Evolutionary conservation across 2,888 invertebrate species (phyloP).

Genomic region (Amaurobius ferox): DNA sequence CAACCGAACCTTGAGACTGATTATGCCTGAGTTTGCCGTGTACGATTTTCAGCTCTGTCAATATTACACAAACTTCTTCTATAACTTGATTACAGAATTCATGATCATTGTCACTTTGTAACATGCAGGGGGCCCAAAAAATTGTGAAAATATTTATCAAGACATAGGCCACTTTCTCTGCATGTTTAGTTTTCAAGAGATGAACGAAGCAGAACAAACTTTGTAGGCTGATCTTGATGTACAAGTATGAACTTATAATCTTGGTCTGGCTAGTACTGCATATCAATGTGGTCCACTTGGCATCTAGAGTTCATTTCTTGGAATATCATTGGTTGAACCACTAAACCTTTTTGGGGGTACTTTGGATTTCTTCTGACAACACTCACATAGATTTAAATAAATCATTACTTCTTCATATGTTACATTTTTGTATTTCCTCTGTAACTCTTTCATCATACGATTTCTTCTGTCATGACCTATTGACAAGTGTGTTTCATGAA

Average conservation of each 20-base stretch:
- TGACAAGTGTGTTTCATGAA: not conserved
- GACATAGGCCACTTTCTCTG: constrained; percentile 52
- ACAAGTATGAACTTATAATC: constrained; percentile 71
- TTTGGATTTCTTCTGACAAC: not conserved
- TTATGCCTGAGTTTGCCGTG: constrained; percentile 32
- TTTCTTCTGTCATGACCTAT: not conserved
- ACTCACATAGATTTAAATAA: constrained; percentile 13
- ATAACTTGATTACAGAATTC: constrained; percentile 41
- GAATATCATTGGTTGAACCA: constrained; percentile 4
- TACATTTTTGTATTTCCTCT: constrained; percentile 19
- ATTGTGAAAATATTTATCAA: constrained; percentile 64
- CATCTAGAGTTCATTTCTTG: constrained; percentile 28
- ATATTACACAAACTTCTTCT: constrained; percentile 1
- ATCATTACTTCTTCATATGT: not conserved
- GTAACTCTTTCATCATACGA: not conserved
- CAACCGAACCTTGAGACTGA: constrained; percentile 23
- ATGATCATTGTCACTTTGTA: constrained; percentile 69
- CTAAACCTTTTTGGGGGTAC: constrained; percentile 1
- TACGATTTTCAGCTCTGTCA: constrained; percentile 23
- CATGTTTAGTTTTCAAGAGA: constrained; percentile 62
- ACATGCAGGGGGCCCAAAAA: constrained; percentile 67
- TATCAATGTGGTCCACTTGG: constrained; percentile 73
- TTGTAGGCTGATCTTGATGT: constrained; percentile 74
- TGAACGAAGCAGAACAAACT: constrained; percentile 69
- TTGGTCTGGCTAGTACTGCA: constrained; percentile 71